Base-by-base conservation (phyloP, 1,140 invertebrate genomes). In the Cydia pomonella region DNA sequence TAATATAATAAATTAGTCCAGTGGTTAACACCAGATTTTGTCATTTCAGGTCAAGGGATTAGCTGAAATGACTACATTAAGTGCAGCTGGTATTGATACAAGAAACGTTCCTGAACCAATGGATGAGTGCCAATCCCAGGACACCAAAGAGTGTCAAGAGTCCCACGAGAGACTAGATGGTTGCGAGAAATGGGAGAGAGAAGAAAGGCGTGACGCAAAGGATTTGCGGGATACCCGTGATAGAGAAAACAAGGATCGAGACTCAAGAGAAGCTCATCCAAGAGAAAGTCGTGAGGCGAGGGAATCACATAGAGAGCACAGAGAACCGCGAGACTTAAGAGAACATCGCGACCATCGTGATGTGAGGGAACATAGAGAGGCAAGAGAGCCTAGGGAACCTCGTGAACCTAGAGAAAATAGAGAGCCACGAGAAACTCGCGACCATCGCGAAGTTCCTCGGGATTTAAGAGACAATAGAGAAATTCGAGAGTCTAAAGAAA, bases 11-110 rank as follows among this genome's bases (percentile, higher is more conserved):
- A n/a, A n/a, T n/a, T n/a, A n/a, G n/a, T n/a, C n/a, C n/a, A n/a
- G n/a, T n/a, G n/a, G n/a, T n/a, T n/a, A 38, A 38, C 33, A 38
- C 9, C 10, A 7, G 29, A 7, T 38, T 38, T 1, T 38, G 7
- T 10, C 64, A 74, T 85, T 81, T 66, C 78, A 95, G 94, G 96
- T 97, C 74, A 97, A 98, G 93, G 97, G 97, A 85, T 94, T 98
- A 84, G 97, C 97, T 90, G 97, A 98, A 93, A 98, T 97, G 96
- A 97, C 96, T 83, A 96, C 96, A 88, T 94, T 96, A 90, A 96
- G 95, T 85, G 94, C 94, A 80, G 94, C 93, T 75, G 92, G 94
- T 73, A 92, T 87, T 81, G 90, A 90, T 69, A 81, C 86, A 73
- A 87, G 89, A 82, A 92, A 86, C 81, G 90, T 92, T 76, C 80